Base-by-base conservation (phyloP, 2,113 vertebrate genomes). In the Heliornis fulica region DNA sequence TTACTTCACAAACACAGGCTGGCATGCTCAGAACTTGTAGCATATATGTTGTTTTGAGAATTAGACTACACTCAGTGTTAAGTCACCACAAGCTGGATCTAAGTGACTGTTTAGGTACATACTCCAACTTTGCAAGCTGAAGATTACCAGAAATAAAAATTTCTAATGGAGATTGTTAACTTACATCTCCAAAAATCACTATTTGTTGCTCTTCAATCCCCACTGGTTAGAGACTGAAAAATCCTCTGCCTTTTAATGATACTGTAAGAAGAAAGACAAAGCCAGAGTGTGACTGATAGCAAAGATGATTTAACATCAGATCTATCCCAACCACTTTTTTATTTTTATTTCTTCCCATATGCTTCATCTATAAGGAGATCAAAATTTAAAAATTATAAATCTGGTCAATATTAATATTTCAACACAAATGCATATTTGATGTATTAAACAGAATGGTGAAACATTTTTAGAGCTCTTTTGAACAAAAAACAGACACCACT, bases 381-480 rank as follows among this genome's bases (percentile, higher is more conserved):
- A 69, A 92, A 96, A 87, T 46, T 50, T 14, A 36, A 84, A 57
- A 90, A 81, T 66, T 6, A 68, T 64, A 48, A 34, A 31, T 19
- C 21, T 70, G 23, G 26, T 65, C 90, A 93, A 74, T 80, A 91
- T 96, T 81, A 97, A 93, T 89, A 95, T 89, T 97, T 97, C 85
- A 96, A 90, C 53, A 91, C 53, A 92, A 94, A 91, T 74, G 43
- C 3, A 64, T 65, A 95, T 88, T 45, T 96, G 70, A 97, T 93
- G 74, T 94, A 92, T 93, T 89, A 84, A 96, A 94, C 68, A 94
- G 54, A 91, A 77, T 3, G 23, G 53, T 1, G 1, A 87, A 91
- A 71, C 25, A 84, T 92, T 96, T 36, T 7, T 60, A 79, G 70
- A 83, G 85, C 41, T 54, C 83, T 83, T 93, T 18, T 84, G 88